phyloP scores from a whole-genome alignment of 37 sponge, comb jelly and placozoan genomes.

The Agelas oroides region DNA sequence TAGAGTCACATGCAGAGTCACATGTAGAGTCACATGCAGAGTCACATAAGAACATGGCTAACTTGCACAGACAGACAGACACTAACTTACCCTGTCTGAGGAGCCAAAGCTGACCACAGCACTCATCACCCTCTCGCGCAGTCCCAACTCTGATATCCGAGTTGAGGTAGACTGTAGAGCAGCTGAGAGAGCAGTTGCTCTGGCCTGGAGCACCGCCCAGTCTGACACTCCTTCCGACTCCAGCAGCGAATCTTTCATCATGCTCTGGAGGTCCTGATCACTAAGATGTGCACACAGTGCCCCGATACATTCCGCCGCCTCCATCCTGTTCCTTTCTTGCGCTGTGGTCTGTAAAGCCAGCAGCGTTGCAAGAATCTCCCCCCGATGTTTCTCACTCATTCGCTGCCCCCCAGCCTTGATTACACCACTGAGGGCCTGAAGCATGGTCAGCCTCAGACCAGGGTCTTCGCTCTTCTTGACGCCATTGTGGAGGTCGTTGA shows the following conservation, averaged over 20 bases:
- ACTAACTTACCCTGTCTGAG: slow-evolving; percentile 58
- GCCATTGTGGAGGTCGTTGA: slow-evolving; percentile 88
- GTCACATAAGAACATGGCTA: no score
- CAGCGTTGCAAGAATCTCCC: slow-evolving; percentile 53
- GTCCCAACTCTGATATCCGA: slow-evolving; percentile 18
- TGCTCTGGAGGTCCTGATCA: slow-evolving; percentile 28
- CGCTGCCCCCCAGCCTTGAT: slow-evolving; percentile 28
- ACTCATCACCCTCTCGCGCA: slow-evolving; percentile 27
- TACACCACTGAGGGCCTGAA: slow-evolving; percentile 64
- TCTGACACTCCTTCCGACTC: slow-evolving; percentile 35
- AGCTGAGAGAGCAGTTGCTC: slow-evolving; percentile 45
- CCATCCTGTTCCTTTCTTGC: slow-evolving; percentile 45
- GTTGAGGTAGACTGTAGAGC: slow-evolving; percentile 26
- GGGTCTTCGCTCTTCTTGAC: slow-evolving; percentile 71
- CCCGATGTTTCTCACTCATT: slow-evolving; percentile 51
- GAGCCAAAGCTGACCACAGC: slow-evolving; percentile 41
- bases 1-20: no score
- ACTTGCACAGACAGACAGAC: no score
- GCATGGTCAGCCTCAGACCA: slow-evolving; percentile 37
- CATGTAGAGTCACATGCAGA: no score
- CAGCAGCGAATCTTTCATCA: slow-evolving; percentile 27
- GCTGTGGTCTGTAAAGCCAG: slow-evolving; percentile 45
- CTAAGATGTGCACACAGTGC: slow-evolving; percentile 31
- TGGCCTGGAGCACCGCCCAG: slow-evolving; percentile 70
- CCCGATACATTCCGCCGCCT: slow-evolving; percentile 56